Evolutionary conservation across 2,113 vertebrate genomes (phyloP), one percentile per base, ranked within the genome.

Genomic region (Formicarius rufipectus): DNA sequence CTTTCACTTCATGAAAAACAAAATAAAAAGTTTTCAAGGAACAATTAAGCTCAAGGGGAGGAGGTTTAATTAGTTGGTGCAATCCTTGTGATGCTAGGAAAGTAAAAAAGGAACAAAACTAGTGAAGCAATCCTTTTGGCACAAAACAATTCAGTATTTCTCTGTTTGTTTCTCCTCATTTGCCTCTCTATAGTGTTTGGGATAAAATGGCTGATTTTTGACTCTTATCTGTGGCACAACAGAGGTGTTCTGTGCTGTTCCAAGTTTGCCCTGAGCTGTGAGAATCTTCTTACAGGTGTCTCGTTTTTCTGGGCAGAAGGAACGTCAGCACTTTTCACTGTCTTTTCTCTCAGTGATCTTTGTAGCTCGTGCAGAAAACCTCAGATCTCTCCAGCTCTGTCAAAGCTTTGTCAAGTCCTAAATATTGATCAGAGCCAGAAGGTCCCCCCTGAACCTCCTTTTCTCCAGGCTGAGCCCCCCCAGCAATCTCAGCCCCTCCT

Each of bases 351-450:
- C 16, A 13, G 6, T 28, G 17, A 47, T 31, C 39, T 55, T 71
- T 8, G 19, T 14, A 68, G 10, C 19, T 82, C 3, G 0, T 40
- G 17, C 12, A 58, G 67, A 28, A 89, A 45, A 20, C 7, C 3
- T 0, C 4, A 8, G 25, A 28, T 33, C 4, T n/a, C 3, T 73
- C 9, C 35, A 68, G 14, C 16, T 6, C 14, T 21, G 7, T 11
- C 27, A 55, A 21, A 76, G 8, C 2, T 35, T 67, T 42, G 3
- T 42, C 10, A 11, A 8, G 8, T 67, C 35, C 31, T 14, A 42
- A 67, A 21, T 17, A 7, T 12, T 56, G 14, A 37, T 3, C 18
- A 25, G 50, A 58, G 20, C 12, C 23, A 30, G 3, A 9, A 18
- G 40, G 28, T 16, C 2, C 14, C 33, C 7, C 50, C 60, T 28